A percentile compares a stretch with the other conserved stretches of the same genome.
These are phyloP conservation scores for Piezodorus guildinii DNA, from an alignment of 1,140 invertebrate genomes.

Conservation along the genomic window DNA sequence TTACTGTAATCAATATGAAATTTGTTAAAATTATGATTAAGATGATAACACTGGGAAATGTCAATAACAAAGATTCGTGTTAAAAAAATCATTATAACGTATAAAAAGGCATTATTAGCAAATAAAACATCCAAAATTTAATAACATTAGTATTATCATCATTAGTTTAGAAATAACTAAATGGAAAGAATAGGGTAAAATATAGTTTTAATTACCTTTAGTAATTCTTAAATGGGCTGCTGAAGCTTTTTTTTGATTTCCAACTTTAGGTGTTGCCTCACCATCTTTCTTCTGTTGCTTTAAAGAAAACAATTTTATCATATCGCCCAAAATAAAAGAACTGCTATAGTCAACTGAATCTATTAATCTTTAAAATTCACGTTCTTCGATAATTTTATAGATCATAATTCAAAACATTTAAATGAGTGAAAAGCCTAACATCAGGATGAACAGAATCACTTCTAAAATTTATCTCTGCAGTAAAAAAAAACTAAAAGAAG, in stretches of 20 bases:
- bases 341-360: neutral
- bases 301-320: conserved; percentile 96
- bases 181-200: too few species aligned
- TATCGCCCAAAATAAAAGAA: conserved; percentile 35
- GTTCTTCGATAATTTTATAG: neutral
- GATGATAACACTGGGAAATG: too few species aligned
- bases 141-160: too few species aligned
- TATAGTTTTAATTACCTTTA: conserved; percentile 59
- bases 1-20: too few species aligned
- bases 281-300: conserved; percentile 98
- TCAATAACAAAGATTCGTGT: too few species aligned
- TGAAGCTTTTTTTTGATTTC: conserved; percentile 80
- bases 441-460: too few species aligned
- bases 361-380: neutral
- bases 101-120: too few species aligned
- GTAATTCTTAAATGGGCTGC: conserved; percentile 92
- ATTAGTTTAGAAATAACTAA: too few species aligned
- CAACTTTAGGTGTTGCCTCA: conserved; percentile 59
- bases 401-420: neutral
- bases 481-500: conserved; percentile 5
- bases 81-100: too few species aligned
- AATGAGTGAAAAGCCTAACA: too few species aligned
- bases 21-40: too few species aligned
- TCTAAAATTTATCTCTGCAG: neutral
- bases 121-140: too few species aligned